These are phyloP conservation scores for Metacarcinus magister DNA, from an alignment of 2,888 invertebrate species.

Conservation along the genomic window DNA sequence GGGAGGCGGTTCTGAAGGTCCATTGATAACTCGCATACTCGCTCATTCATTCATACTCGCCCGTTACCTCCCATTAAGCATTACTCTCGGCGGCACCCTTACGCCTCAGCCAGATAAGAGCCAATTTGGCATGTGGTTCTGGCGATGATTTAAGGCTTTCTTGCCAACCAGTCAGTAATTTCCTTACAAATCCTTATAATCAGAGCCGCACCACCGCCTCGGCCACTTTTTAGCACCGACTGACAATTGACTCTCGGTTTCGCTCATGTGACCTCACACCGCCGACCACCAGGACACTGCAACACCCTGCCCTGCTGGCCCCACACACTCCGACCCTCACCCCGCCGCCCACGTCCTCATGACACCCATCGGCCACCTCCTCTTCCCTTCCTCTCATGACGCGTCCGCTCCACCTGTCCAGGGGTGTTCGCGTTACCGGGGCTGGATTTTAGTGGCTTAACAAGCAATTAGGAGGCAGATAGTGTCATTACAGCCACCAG, in stretches of 20 bases:
- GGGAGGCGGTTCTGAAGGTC: background rate
- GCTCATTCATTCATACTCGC: constrained; percentile 63
- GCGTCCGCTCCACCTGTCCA: background rate
- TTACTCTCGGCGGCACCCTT: constrained; percentile 49
- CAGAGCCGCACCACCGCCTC: constrained; percentile 61
- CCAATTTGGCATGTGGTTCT: constrained; percentile 43
- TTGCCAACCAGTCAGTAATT: constrained; percentile 65
- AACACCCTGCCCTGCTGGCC: background rate
- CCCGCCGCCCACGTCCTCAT: constrained; percentile 33
- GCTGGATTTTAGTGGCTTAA: constrained; percentile 55
- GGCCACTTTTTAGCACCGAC: constrained; percentile 50
- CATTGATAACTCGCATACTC: constrained; percentile 66
- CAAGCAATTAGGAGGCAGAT: constrained; percentile 72
- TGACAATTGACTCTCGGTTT: constrained; percentile 43
- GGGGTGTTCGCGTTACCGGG: constrained; percentile 60
- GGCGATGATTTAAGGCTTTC: constrained; percentile 66
- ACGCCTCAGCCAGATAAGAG: constrained; percentile 48
- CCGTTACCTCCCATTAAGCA: constrained; percentile 67
- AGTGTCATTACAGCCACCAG: constrained; percentile 72
- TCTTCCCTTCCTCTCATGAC: constrained; percentile 9
- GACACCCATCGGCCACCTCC: background rate
- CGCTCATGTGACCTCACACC: constrained; percentile 5
- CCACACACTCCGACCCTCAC: background rate
- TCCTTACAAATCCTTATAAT: constrained; percentile 70
- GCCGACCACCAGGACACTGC: background rate